Base-by-base conservation (phyloP, 1,140 invertebrate genomes). In the Drosophila saltans region DNA sequence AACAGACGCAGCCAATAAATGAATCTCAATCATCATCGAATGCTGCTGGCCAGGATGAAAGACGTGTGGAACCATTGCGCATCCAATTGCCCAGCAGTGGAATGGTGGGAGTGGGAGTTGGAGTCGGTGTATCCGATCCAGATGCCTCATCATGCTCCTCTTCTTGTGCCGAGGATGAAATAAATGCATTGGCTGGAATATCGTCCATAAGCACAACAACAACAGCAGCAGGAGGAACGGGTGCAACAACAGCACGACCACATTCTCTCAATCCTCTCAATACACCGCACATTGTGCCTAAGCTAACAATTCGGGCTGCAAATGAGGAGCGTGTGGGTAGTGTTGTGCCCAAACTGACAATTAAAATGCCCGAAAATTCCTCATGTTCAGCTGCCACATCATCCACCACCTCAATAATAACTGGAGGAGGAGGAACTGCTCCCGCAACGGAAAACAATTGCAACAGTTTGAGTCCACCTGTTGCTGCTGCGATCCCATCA, bases 341-440 rank as follows among this genome's bases (percentile, higher is more conserved):
- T 3, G 75, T 92, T 11, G 91, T 92, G 41, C 91, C 91, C 58
- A 92, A 90, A 63, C 43, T 92, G 33, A 92, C 90, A 7, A 92
- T 92, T 21, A 92, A 92, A 72, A 78, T 92, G 72, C 83, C 85
- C 24, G 90, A 77, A n/a, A 77, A 77, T 4, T 74, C 74, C 16
- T 57, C 69, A 28, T 33, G 45, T 1, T 48, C 43, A 52, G 68
- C 66, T 4, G 36, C 48, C 33, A 57, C 71, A n/a, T 52, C 40
- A 60, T 40, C 52, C 55, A n/a, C 74, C 63, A 9, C 72, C 3
- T 10, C 45, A 2, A 8, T 4, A 0, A 0, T 16, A 9, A 3
- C 16, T 2, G 28, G 28, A 30, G 28, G 28, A 30, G 28, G 28
- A 30, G 33, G 33, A 36, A 5, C 3, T 36, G 6, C 41, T 1